Percentiles rank a stretch among this genome's conserved stretches.
Conservation (phyloP, 2,797 vertebrate species). For the Danio albolineatus region DNA sequence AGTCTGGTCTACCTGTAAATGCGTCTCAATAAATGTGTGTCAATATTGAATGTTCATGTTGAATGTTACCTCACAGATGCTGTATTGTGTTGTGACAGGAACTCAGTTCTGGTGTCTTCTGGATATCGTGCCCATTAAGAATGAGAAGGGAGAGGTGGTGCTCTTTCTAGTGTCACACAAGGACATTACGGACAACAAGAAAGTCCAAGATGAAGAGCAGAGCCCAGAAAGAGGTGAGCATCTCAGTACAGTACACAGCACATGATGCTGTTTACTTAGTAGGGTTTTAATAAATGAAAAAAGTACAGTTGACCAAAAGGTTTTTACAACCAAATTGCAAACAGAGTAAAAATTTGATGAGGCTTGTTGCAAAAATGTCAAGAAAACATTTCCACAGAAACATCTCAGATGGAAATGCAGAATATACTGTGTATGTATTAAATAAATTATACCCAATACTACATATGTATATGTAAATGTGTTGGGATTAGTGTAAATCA, state of each 20-base stretch:
- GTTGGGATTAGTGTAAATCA: too few species aligned
- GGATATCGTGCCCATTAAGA: conserved; percentile 85
- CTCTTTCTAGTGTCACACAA: conserved; percentile 86
- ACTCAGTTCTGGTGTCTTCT: conserved; percentile 86
- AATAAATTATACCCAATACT: too few species aligned
- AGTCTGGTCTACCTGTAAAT: background rate
- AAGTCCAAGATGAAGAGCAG: conserved; percentile 76
- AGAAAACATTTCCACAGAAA: too few species aligned
- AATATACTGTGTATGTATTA: too few species aligned
- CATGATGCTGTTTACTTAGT: background rate
- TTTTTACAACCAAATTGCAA: background rate
- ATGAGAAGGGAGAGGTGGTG: conserved; percentile 86
- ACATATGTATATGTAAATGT: too few species aligned
- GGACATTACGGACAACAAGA: conserved; percentile 85
- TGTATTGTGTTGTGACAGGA: conserved; percentile 67
- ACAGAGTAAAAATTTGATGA: too few species aligned
- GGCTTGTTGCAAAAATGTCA: too few species aligned
- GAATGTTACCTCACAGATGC: background rate
- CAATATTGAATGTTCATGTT: conserved; percentile 6
- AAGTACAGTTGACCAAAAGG: too few species aligned
- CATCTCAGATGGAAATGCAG: too few species aligned
- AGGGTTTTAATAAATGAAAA: too few species aligned
- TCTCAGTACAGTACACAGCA: background rate
- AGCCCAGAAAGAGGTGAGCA: conserved; percentile 76
- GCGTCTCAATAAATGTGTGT: conserved; percentile 14